Percentiles rank a stretch among this genome's conserved stretches.
These are phyloP conservation scores for Rynchops niger DNA, from an alignment of 2,113 vertebrate species.

Conservation along the genomic window DNA sequence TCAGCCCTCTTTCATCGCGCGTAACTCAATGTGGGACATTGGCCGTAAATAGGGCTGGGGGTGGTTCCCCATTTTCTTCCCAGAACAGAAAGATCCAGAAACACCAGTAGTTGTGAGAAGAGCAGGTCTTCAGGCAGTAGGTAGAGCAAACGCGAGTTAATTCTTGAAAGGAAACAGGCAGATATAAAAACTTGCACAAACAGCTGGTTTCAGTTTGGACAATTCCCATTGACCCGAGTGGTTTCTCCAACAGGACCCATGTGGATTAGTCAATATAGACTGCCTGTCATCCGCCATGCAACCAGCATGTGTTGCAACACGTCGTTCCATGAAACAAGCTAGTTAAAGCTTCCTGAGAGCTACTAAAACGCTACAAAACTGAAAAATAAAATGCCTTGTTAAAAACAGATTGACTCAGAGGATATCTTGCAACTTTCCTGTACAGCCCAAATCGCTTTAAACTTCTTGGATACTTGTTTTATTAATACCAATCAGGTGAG, in stretches of 20 bases:
- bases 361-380: background rate
- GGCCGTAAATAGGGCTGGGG: background rate
- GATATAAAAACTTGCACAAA: background rate
- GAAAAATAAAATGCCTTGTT: background rate
- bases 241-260: background rate
- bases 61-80: background rate
- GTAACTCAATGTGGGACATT: rapidly evolving
- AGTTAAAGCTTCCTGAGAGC: background rate
- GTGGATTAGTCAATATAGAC: background rate
- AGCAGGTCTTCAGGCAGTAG: background rate
- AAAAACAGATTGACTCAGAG: background rate
- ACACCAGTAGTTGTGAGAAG: background rate
- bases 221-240: background rate
- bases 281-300: background rate
- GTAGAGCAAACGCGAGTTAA: background rate
- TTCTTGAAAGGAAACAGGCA: background rate
- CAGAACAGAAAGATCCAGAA: background rate
- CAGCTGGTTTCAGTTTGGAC: background rate
- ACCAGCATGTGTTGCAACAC: background rate
- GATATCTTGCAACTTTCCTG: background rate
- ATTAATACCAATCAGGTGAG: background rate
- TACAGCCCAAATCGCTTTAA: background rate
- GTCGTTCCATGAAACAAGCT: background rate
- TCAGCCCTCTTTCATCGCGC: too few relatives aligned
- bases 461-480: background rate